A percentile compares a stretch with the other conserved stretches of the same genome.
Evolutionary conservation across 2,797 vertebrate genomes (phyloP).

Genomic region (Malacoctenus gilli): DNA sequence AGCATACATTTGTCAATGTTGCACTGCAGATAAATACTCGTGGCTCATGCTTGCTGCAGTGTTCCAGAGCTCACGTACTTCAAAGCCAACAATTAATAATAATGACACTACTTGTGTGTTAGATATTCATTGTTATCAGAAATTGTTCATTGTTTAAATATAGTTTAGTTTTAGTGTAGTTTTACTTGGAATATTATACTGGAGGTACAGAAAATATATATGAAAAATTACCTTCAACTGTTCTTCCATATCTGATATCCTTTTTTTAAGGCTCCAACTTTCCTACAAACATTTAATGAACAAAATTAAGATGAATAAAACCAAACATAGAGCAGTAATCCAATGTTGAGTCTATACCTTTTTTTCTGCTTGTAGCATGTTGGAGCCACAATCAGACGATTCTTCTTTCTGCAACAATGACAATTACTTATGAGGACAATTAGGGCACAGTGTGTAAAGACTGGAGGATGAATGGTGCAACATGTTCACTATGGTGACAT

Average conservation of each 20-base stretch:
- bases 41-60: constrained; percentile 33
- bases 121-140: no score
- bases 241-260: constrained; percentile 93
- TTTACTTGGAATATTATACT: background rate
- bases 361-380: constrained; percentile 88
- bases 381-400: constrained; percentile 74
- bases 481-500: no score
- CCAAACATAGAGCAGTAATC: background rate
- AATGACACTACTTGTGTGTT: no score
- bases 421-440: constrained; percentile 14
- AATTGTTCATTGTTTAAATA: no score
- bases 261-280: constrained; percentile 88
- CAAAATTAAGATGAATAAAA: constrained; percentile 8
- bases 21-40: constrained; percentile 45
- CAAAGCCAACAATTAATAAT: constrained; percentile 57
- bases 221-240: constrained; percentile 88
- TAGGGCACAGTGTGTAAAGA: background rate
- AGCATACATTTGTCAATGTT: constrained; percentile 51
- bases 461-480: background rate
- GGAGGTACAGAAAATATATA: background rate
- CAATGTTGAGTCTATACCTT: constrained; percentile 74
- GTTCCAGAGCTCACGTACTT: constrained; percentile 57
- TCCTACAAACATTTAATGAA: constrained; percentile 76
- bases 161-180: no score
- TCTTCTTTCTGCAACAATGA: constrained; percentile 45